Evolutionary conservation across 2,888 invertebrate genomes (phyloP).

Genomic region (Drosophila stalkeri): DNA sequence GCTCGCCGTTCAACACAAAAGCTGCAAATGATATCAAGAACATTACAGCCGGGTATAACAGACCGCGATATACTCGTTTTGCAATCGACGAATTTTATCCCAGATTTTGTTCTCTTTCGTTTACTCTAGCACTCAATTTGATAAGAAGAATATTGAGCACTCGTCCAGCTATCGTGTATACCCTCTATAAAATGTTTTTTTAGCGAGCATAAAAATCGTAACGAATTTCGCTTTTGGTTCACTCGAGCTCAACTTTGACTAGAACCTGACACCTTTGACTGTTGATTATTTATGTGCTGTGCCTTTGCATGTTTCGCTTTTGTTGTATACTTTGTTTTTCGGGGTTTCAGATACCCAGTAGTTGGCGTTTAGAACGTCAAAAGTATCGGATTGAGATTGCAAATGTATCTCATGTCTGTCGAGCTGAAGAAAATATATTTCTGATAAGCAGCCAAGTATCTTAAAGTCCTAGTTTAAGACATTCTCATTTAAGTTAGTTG

Average conservation of each 20-base stretch:
- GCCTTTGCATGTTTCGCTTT: not conserved
- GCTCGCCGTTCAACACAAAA: conserved; percentile 14
- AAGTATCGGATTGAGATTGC: conserved; percentile 21
- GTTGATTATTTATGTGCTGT: conserved; percentile 26
- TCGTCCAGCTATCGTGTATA: not conserved
- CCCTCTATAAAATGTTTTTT: not conserved
- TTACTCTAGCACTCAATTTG: not conserved
- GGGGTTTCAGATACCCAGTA: conserved; percentile 2
- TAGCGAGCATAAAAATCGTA: not conserved
- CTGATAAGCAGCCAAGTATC: conserved; percentile 19
- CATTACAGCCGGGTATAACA: not conserved
- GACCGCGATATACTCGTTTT: not conserved
- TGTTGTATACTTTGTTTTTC: not conserved
- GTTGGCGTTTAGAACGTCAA: conserved; percentile 27
- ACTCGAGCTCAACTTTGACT: conserved; percentile 15
- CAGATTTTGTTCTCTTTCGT: not conserved
- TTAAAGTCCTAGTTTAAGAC: conserved; percentile 1
- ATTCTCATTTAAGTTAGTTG: conserved; percentile 9
- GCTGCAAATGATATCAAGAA: conserved; percentile 3
- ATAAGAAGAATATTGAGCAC: not conserved
- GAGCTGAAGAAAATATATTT: not conserved
- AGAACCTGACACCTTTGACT: conserved; percentile 33
- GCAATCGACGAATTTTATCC: not conserved
- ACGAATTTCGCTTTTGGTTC: conserved; percentile 9
- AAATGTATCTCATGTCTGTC: conserved; percentile 4